Base-by-base conservation (phyloP, 2,113 vertebrate species). In the Prunella himalayana region DNA sequence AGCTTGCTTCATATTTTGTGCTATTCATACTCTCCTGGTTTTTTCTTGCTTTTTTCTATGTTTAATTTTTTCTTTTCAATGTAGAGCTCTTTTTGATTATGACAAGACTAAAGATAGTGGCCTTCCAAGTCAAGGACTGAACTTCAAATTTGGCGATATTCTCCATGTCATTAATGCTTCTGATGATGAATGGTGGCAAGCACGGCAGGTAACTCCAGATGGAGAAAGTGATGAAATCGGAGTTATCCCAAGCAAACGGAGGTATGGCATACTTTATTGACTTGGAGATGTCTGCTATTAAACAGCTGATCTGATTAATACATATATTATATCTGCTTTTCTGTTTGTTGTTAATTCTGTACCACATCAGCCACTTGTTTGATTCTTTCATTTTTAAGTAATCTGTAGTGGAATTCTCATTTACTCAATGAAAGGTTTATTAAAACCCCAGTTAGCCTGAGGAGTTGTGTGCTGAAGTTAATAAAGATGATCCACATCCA, bases 131-230 rank as follows among this genome's bases (percentile, higher is more conserved):
- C 98, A 98, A 84, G 98, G 98, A n/a, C 10, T 98, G 85, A 98
- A 98, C 89, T 98, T 98, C 96, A 98, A 96, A 83, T 98, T 98
- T 93, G 98, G 98, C 0, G 98, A 98, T 80, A 98, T 98, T 68
- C 98, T 98, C n/a, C 98, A 98, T 39, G 98, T 98, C 73, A 97
- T 98, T 88, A 98, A 98, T 86, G 98, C 98, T 77, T 98, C 98
- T 54, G 98, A 98, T 77, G 98, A 98, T 66, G 98, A 98, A 51
- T 98, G 98, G 98, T 98, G 98, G 98, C 98, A 98, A 83, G 98
- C 98, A 33, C 97, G 98, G 47, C 98, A 98, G 93, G 98, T 98
- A 51, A 98, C 98, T 65, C 97, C 98, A 35, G 97, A 97, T 51
- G 98, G 98, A 22, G 98, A 98, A 85, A 98, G 98, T 76, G 98